Evolutionary conservation across 2,113 vertebrate genomes (phyloP), one percentile per base, ranked within the genome.

Genomic region (Eudorcas thomsonii): DNA sequence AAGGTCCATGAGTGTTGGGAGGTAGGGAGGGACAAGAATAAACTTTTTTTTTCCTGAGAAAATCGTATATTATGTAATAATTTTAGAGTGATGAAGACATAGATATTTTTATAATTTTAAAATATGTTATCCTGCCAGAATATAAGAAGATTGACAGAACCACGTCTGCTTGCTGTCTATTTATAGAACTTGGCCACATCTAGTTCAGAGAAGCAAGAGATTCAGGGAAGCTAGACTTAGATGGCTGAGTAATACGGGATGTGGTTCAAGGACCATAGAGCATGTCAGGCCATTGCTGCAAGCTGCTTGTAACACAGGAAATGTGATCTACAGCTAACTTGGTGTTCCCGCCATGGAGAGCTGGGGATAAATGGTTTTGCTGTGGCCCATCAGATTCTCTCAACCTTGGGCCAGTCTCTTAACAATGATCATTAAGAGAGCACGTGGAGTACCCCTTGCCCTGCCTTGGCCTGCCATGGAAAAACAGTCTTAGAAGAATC

Each of bases 71-170:
- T 98, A 97, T 93, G 48, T 98, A 97, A 98, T 97, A 95, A 97
- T 98, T 98, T 95, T 94, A 88, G 85, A 94, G 95, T 77, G 90
- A 94, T 98, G 94, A 96, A 97, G 92, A 94, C 96, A 96, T 87
- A 89, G 96, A 95, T 97, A 97, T 97, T 98, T 98, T 98, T 98
- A 60, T 86, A 97, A 93, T 90, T 97, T 97, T 94, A 91, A 97
- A 96, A 93, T 97, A 78, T 74, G 89, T 95, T 80, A 33, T 87
- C 88, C 94, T 97, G 95, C 96, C 93, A 93, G 86, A 94, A 91
- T 74, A 59, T 59, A 91, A 96, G 84, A 90, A 97, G 97, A 97
- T 94, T 97, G 98, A 97, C 98, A 97, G 96, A 96, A 59, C 60
- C 93, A 93, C n/a, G 62, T 97, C 85, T 96, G 95, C 90, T 96